A percentile compares a stretch with the other conserved stretches of the same genome.
Evolutionary conservation across 2,888 invertebrate species (phyloP).

Genomic region (Aradus depressus): DNA sequence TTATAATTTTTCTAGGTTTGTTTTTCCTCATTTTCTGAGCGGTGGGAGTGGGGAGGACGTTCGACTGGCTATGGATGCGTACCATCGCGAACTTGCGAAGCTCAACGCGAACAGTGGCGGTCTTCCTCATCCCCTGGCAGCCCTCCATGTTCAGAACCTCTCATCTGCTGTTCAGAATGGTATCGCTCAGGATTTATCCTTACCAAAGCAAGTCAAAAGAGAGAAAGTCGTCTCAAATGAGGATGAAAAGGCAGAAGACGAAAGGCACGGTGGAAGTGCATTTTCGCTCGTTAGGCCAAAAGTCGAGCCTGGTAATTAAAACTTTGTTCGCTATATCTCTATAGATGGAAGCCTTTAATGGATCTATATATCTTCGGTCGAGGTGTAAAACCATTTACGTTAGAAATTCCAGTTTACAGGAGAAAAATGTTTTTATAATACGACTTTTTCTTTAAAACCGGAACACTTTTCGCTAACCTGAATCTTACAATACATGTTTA

Average conservation of each 20-base stretch:
- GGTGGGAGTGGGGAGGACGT: slow-evolving; percentile 66
- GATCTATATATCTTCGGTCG: too few relatives aligned
- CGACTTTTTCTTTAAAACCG: too few relatives aligned
- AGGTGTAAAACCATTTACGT: too few relatives aligned
- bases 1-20: slow-evolving; percentile 43
- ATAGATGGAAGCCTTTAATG: too few relatives aligned
- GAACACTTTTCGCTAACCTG: too few relatives aligned
- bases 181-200: slow-evolving; percentile 68
- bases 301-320: slow-evolving; percentile 54
- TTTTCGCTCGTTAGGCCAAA: slow-evolving; percentile 82
- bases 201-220: slow-evolving; percentile 54
- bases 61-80: slow-evolving; percentile 78
- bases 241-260: slow-evolving; percentile 31
- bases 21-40: slow-evolving; percentile 63
- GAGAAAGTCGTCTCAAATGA: slow-evolving; percentile 34
- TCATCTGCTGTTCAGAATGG: slow-evolving; percentile 34
- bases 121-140: slow-evolving; percentile 50
- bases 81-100: slow-evolving; percentile 86
- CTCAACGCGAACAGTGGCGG: slow-evolving; percentile 44
- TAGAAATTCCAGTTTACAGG: too few relatives aligned
- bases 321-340: slow-evolving; percentile 13
- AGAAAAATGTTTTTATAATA: too few relatives aligned
- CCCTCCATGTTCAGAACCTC: slow-evolving; percentile 61
- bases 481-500: too few relatives aligned
- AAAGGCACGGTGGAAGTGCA: slow-evolving; percentile 65